These are phyloP conservation scores for Smutsia gigantea DNA, from an alignment of 2,797 vertebrate species.

Conservation along the genomic window DNA sequence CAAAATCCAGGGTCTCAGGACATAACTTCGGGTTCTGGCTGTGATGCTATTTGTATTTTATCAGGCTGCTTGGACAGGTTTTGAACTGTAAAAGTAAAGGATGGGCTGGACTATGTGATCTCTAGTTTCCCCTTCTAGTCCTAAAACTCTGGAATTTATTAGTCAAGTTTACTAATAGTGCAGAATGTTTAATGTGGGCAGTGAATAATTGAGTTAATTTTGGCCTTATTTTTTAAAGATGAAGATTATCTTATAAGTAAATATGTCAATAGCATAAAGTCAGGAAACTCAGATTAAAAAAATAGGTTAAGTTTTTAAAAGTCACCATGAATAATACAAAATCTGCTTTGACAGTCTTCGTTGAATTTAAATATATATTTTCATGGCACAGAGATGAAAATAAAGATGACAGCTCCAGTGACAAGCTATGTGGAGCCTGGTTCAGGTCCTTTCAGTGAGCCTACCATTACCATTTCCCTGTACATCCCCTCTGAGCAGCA, in stretches of 20 bases:
- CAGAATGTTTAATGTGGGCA: background rate
- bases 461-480: conserved; percentile 87
- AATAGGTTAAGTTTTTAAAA: background rate
- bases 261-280: background rate
- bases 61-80: background rate
- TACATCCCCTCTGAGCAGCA: conserved; percentile 88
- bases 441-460: conserved; percentile 85
- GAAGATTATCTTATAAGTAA: background rate
- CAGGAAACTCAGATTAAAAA: background rate
- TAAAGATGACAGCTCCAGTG: conserved; percentile 89
- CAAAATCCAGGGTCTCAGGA: background rate
- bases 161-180: background rate
- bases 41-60: background rate
- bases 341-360: background rate
- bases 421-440: conserved; percentile 88
- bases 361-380: background rate
- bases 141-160: conserved; percentile 1
- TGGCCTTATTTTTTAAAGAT: background rate
- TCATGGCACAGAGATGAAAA: conserved; percentile 85
- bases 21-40: background rate
- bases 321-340: no score
- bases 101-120: background rate
- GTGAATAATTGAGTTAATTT: background rate
- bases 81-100: background rate
- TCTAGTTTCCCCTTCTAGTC: background rate